A percentile compares a stretch with the other conserved stretches of the same genome.
These are phyloP conservation scores for Recurvirostra avosetta DNA, from an alignment of 2,113 vertebrate species.

Conservation along the genomic window DNA sequence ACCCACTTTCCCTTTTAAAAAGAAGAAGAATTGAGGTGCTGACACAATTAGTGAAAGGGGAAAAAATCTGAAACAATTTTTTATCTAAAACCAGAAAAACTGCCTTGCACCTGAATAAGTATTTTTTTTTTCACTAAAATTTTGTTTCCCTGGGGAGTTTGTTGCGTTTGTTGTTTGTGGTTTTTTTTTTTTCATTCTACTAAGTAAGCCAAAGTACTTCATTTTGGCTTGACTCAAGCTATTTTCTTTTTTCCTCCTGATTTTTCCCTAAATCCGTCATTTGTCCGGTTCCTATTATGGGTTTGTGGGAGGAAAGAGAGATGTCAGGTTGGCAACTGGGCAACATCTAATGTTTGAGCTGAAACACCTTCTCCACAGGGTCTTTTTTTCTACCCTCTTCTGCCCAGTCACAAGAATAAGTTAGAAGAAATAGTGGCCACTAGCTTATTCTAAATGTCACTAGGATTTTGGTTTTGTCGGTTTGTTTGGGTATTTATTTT, in stretches of 20 bases:
- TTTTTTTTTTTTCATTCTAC: background rate
- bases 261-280: background rate
- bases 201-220: background rate
- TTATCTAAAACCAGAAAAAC: background rate
- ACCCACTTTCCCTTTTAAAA: rapidly evolving
- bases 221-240: background rate
- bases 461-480: background rate
- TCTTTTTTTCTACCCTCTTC: background rate
- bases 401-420: background rate
- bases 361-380: background rate
- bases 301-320: background rate
- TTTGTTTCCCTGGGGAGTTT: background rate
- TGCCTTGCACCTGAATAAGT: background rate
- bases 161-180: background rate
- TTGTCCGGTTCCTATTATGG: background rate
- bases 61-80: background rate
- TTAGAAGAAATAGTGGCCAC: background rate
- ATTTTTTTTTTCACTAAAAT: background rate
- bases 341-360: background rate
- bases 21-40: background rate
- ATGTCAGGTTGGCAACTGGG: background rate
- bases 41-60: background rate
- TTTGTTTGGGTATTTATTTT: rapidly evolving
- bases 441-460: background rate
- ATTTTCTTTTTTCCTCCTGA: background rate